Base-by-base conservation (phyloP, 2,888 invertebrate species). In the Steinernema carpocapsae region DNA sequence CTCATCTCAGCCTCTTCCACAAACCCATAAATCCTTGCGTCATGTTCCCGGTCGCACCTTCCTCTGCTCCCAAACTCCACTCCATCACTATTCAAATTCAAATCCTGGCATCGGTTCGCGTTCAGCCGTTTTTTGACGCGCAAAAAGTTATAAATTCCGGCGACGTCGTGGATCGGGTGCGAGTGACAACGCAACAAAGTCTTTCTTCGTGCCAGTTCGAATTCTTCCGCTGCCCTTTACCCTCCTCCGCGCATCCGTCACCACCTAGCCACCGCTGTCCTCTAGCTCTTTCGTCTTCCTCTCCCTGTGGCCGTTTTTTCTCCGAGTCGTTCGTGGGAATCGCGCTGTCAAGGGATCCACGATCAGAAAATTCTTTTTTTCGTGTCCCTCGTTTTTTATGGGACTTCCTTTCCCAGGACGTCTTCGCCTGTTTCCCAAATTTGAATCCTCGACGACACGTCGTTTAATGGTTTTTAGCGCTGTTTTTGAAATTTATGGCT, bases 391-490 rank as follows among this genome's bases (percentile, higher is more conserved):
- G 48, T 48, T 48, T 56, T 22, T 56, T 24, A 24, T 56, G 10
- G 26, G 24, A 56, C 56, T 56, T 56, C 56, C 56, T 56, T 56
- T 56, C 56, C 56, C 56, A 56, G 56, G 56, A 51, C 51, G 51
- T 6, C 51, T 6, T 19, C 56, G n/a, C 26, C n/a, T 48, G 43
- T 48, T 56, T 56, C 56, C 56, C 56, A 26, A 56, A 56, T 56
- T 56, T 26, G 19, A 51, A 51, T n/a, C 51, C 43, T 43, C 51
- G 51, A n/a, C 6, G 51, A 19, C 19, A 19, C 19, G 6, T 6
- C 51, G 43, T 43, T 43, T 43, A 43, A 43, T 43, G 43, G 43
- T 14, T 14, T 7, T 14, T 14, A 14, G 14, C 10, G 43, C 43
- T 43, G 43, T 43, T 43, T 43, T 43, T 43, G 51, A 19, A 51